phyloP scores from a whole-genome alignment of 2,113 vertebrate genomes.

The Morone chrysops region DNA sequence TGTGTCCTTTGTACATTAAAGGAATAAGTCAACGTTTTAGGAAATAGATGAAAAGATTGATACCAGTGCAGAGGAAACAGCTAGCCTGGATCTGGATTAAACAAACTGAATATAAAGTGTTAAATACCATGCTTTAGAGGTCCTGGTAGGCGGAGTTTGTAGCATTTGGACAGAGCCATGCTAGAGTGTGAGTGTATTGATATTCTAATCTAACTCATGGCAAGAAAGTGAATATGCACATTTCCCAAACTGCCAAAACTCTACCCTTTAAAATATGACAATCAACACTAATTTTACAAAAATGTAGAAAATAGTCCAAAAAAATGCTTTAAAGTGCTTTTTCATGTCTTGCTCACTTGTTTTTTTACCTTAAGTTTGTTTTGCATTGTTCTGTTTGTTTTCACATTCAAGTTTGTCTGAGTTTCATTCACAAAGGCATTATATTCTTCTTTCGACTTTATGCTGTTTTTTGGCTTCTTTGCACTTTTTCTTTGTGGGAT shows the following conservation, averaged over 20 bases:
- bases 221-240: not conserved
- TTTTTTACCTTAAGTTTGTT: slow-evolving; percentile 15
- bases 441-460: not conserved
- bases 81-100: too few relatives aligned
- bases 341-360: not conserved
- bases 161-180: not conserved
- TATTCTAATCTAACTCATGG: not conserved
- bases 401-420: slow-evolving; percentile 15
- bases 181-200: not conserved
- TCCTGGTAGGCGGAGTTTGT: not conserved
- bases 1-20: slow-evolving; percentile 13
- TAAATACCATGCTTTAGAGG: not conserved
- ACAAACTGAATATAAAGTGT: not conserved
- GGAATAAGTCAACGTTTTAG: slow-evolving; percentile 4
- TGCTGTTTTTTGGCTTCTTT: slow-evolving; percentile 8
- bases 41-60: not conserved
- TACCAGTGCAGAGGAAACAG: not conserved
- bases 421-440: slow-evolving; percentile 34
- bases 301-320: not conserved
- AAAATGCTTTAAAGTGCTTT: slow-evolving; percentile 36
- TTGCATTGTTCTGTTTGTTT: slow-evolving; percentile 24
- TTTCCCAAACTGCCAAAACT: not conserved
- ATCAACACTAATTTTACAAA: not conserved
- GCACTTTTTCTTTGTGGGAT: not conserved
- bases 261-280: not conserved